A percentile compares a stretch with the other conserved stretches of the same genome.
Conservation (phyloP, 2,888 invertebrate species). For the Camptogramma bilineatum region DNA sequence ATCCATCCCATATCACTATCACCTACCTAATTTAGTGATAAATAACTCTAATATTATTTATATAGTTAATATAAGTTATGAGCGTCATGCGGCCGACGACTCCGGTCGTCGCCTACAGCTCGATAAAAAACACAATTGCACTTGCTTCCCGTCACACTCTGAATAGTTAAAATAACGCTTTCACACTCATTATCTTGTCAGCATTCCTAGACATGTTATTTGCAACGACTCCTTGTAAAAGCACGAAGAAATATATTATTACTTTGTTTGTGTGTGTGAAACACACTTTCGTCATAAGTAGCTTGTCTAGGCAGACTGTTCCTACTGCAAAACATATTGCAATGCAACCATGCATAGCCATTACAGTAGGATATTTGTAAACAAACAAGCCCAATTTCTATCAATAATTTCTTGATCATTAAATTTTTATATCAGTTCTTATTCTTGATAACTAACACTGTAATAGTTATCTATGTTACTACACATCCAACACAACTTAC, state of each 20-base stretch:
- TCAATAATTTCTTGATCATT: conserved; percentile 37
- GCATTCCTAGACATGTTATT: conserved; percentile 11
- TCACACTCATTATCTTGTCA: background rate
- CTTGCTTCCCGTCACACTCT: conserved; percentile 41
- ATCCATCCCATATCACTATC: conserved; percentile 29
- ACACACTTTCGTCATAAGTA: background rate
- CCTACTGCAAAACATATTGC: background rate
- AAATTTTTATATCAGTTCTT: conserved; percentile 43
- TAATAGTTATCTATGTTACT: conserved; percentile 16
- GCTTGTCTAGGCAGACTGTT: background rate
- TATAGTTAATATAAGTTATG: conserved; percentile 32
- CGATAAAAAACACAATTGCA: conserved; percentile 43
- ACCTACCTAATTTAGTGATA: conserved; percentile 44
- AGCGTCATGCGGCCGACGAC: conserved; percentile 21
- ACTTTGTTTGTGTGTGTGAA: background rate
- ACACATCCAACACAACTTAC: conserved; percentile 33
- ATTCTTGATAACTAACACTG: conserved; percentile 28
- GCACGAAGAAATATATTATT: background rate
- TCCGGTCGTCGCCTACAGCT: conserved; percentile 16
- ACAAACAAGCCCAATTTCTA: conserved; percentile 32
- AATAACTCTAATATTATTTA: conserved; percentile 41
- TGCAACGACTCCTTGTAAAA: background rate
- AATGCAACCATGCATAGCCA: conserved; percentile 1
- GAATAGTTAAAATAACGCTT: background rate
- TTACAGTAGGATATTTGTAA: conserved; percentile 8